A percentile compares a stretch with the other conserved stretches of the same genome.
These are phyloP conservation scores for Epizoanthus rinbou DNA, from an alignment of 92 coral and sea anemone species.

Conservation along the genomic window DNA sequence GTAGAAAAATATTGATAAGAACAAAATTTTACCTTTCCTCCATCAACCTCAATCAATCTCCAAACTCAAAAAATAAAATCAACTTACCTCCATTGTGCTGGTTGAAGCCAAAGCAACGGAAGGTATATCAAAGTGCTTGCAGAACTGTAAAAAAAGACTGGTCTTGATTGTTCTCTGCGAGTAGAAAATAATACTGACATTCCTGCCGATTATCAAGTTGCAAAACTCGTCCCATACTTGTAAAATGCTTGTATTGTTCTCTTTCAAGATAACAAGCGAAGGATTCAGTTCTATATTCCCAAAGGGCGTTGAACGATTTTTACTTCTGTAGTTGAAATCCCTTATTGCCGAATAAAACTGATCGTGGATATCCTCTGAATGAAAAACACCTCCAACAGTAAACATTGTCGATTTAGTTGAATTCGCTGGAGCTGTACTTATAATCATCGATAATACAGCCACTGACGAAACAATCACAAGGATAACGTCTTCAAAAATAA, in stretches of 20 bases:
- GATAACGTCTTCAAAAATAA: background rate
- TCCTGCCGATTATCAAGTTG: background rate
- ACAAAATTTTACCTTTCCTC: too few species aligned
- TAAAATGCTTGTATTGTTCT: background rate
- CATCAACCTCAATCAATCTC: too few species aligned
- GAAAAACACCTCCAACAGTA: background rate
- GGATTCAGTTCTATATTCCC: background rate
- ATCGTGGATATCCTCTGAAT: background rate
- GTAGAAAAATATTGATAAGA: too few species aligned
- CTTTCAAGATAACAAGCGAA: background rate
- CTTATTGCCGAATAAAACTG: conserved; percentile 5
- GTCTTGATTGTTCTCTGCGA: conserved; percentile 5
- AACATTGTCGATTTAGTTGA: background rate
- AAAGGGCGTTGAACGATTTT: background rate
- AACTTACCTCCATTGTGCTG: background rate
- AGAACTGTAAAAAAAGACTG: background rate
- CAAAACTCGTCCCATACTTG: background rate
- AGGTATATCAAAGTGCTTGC: background rate
- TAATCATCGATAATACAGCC: background rate
- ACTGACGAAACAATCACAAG: background rate
- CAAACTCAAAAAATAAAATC: background rate
- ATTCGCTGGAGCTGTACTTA: background rate
- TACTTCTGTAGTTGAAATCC: background rate
- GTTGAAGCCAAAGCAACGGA: background rate
- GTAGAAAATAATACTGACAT: conserved; percentile 1